Evolutionary conservation across 2,797 vertebrate genomes (phyloP).

Genomic region (Acanthurus tractus): DNA sequence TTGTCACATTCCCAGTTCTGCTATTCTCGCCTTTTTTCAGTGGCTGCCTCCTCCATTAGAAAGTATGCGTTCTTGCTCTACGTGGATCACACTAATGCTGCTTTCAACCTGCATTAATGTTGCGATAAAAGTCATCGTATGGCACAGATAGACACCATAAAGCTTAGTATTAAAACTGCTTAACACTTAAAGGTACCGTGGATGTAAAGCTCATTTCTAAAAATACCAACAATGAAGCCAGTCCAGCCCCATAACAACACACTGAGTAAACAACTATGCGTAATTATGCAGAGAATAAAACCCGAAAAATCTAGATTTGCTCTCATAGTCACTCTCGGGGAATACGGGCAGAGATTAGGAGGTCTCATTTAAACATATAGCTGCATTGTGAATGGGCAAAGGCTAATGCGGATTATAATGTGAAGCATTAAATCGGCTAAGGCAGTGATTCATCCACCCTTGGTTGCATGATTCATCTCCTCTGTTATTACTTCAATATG

Average conservation of each 20-base stretch:
- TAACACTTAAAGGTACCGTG: conserved; percentile 40
- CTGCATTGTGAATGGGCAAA: conserved; percentile 69
- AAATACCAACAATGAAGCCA: conserved; percentile 38
- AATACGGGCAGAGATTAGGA: conserved; percentile 66
- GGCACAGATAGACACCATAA: conserved; percentile 43
- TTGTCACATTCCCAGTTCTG: conserved; percentile 62
- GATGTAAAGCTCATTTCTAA: conserved; percentile 53
- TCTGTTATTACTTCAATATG: conserved; percentile 76
- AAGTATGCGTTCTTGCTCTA: conserved; percentile 14
- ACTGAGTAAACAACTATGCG: conserved; percentile 30
- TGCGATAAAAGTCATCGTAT: conserved; percentile 34
- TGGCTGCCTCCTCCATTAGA: conserved; percentile 6
- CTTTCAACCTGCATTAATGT: conserved; percentile 65
- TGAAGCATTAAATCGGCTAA: conserved; percentile 72
- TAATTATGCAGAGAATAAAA: conserved; percentile 57
- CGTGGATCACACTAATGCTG: conserved; percentile 50
- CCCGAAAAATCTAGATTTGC: conserved; percentile 56
- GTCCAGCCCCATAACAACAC: conserved; percentile 10
- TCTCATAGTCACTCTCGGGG: conserved; percentile 11
- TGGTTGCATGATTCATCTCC: conserved; percentile 59
- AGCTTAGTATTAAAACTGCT: conserved; percentile 53
- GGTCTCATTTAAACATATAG: conserved; percentile 68
- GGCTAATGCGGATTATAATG: conserved; percentile 75
- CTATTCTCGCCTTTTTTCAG: conserved; percentile 49
- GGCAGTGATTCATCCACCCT: conserved; percentile 58